A percentile compares a stretch with the other conserved stretches of the same genome.
These are phyloP conservation scores for Mesembrinibis cayennensis DNA, from an alignment of 2,113 vertebrate species.

Conservation along the genomic window DNA sequence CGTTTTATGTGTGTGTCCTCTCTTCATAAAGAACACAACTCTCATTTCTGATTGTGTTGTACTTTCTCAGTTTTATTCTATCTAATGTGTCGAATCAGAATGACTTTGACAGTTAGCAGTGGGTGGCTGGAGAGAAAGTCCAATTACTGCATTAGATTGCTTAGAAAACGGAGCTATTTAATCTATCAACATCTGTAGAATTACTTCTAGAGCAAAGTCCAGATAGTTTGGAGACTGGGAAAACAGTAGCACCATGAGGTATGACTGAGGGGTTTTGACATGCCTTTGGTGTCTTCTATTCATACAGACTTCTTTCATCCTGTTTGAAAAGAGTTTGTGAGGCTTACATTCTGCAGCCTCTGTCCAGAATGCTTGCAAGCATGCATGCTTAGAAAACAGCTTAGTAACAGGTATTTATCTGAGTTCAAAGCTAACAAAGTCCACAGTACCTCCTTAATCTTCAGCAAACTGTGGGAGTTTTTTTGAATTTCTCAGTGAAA, in stretches of 20 bases:
- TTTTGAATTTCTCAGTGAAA: not conserved
- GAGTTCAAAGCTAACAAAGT: not conserved
- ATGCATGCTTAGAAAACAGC: not conserved
- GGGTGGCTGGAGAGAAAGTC: not conserved
- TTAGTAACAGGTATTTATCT: not conserved
- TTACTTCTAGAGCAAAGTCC: not conserved
- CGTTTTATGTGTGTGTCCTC: not conserved
- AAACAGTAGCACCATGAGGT: not conserved
- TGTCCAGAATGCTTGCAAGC: not conserved
- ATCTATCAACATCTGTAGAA: not conserved
- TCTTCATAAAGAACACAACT: not conserved
- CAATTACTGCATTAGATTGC: not conserved
- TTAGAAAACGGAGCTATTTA: not conserved
- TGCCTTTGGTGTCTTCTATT: not conserved
- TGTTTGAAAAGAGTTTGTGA: not conserved
- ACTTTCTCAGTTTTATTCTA: not conserved
- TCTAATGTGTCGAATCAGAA: not conserved
- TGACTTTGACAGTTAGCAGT: not conserved
- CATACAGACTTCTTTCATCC: not conserved
- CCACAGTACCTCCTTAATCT: not conserved
- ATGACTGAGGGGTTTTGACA: not conserved
- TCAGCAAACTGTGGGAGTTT: not conserved
- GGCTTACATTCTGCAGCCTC: not conserved
- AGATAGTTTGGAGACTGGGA: not conserved
- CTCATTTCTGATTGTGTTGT: not conserved